Conservation (phyloP, 2,888 invertebrate genomes). For the Temnothorax unifasciatus region DNA sequence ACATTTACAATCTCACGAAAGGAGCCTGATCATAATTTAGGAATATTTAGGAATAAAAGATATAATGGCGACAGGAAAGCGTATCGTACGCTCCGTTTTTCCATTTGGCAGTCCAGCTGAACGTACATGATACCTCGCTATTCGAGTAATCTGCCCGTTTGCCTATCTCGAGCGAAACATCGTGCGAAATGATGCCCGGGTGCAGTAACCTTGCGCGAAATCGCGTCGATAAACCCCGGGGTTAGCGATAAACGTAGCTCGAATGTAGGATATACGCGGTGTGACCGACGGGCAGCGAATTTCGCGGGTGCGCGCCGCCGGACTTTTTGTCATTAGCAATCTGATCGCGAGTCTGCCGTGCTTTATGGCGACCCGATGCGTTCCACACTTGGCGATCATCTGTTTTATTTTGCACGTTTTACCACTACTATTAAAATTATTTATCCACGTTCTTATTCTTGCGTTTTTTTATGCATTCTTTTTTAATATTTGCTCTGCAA, state of each 20-base stretch:
- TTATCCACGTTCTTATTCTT: not conserved
- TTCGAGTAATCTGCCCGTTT: slow-evolving; percentile 27
- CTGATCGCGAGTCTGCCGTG: slow-evolving; percentile 50
- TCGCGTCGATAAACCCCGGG: slow-evolving; percentile 50
- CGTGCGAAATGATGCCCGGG: slow-evolving; percentile 31
- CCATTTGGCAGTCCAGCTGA: not conserved
- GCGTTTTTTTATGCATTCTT: not conserved
- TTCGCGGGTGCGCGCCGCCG: slow-evolving; percentile 3
- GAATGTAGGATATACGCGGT: not conserved
- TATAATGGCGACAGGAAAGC: not conserved
- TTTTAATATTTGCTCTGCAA: not conserved
- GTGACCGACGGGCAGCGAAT: slow-evolving; percentile 10
- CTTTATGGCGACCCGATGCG: slow-evolving; percentile 39
- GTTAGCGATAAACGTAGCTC: slow-evolving; percentile 49
- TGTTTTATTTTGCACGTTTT: slow-evolving; percentile 32
- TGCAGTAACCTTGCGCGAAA: slow-evolving; percentile 43
- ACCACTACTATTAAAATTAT: slow-evolving; percentile 42
- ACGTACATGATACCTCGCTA: not conserved
- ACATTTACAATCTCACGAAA: not conserved
- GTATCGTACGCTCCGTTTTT: not conserved
- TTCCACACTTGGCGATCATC: slow-evolving; percentile 11
- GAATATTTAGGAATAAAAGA: not conserved
- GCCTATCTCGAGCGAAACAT: slow-evolving; percentile 34
- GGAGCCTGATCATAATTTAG: not conserved
- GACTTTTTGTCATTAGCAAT: slow-evolving; percentile 62